Evolutionary conservation across 1,140 invertebrate genomes (phyloP).

Genomic region (Sipha flava): DNA sequence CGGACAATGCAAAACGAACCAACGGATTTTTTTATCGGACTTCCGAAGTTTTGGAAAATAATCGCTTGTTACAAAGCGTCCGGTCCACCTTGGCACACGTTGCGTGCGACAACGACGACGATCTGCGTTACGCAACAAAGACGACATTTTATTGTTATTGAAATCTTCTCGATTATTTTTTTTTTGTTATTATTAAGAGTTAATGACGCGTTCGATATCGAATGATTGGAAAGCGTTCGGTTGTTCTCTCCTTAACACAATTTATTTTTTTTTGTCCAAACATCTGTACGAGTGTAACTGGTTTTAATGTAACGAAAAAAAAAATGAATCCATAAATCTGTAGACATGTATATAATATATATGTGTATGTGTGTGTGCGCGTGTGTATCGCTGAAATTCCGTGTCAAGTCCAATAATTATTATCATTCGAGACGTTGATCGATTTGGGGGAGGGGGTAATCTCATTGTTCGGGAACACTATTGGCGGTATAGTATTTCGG

Average conservation of each 20-base stretch:
- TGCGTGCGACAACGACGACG: background rate
- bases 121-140: background rate
- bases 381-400: background rate
- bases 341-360: background rate
- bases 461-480: background rate
- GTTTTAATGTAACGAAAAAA: background rate
- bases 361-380: background rate
- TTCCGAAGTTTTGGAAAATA: background rate
- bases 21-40: background rate
- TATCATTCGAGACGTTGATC: constrained; percentile 3
- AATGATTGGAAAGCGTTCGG: background rate
- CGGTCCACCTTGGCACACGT: background rate
- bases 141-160: background rate
- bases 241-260: background rate
- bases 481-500: constrained; percentile 32
- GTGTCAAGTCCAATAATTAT: constrained; percentile 9
- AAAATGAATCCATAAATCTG: background rate
- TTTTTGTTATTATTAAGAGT: background rate
- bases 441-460: constrained; percentile 2
- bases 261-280: background rate
- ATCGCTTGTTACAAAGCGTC: background rate
- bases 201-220: constrained; percentile 7
- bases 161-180: background rate
- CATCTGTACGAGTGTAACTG: background rate
- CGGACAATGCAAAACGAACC: background rate